These are phyloP conservation scores for Abrostola tripartita DNA, from an alignment of 2,888 invertebrate species.

Conservation along the genomic window DNA sequence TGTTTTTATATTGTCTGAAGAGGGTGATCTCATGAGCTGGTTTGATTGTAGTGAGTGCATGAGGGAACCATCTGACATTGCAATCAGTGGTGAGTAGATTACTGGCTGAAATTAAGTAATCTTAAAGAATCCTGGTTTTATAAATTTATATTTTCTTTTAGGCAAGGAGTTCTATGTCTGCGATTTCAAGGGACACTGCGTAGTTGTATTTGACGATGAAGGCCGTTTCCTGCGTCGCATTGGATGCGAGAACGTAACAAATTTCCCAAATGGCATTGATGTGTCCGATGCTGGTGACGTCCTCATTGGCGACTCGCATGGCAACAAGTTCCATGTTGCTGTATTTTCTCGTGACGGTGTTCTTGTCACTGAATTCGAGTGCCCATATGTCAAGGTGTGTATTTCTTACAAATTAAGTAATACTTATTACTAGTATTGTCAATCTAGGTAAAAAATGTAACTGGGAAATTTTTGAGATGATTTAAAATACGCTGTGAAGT, in stretches of 20 bases:
- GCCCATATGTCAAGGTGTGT: slow-evolving; percentile 97
- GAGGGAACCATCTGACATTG: slow-evolving; percentile 99
- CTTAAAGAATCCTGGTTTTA: neutral
- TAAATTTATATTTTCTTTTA: slow-evolving; percentile 68
- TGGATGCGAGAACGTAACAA: slow-evolving; percentile 98
- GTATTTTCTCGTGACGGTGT: slow-evolving; percentile 97
- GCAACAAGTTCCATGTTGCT: slow-evolving; percentile 98
- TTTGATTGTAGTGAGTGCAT: slow-evolving; percentile 99
- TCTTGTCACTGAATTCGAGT: slow-evolving; percentile 97
- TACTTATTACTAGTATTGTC: too few species aligned
- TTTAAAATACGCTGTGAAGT: too few species aligned
- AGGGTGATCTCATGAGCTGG: slow-evolving; percentile 97
- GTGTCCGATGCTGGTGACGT: slow-evolving; percentile 99
- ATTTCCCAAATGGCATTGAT: slow-evolving; percentile 99
- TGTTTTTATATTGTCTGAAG: slow-evolving; percentile 97
- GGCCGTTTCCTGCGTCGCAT: slow-evolving; percentile 97
- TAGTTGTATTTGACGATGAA: slow-evolving; percentile 97
- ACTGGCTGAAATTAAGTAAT: neutral
- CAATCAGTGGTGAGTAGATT: slow-evolving; percentile 92
- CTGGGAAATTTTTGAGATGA: too few species aligned
- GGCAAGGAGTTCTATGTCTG: slow-evolving; percentile 98
- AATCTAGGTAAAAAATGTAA: too few species aligned
- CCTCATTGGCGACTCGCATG: slow-evolving; percentile 98
- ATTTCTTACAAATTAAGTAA: neutral
- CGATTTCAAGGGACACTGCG: slow-evolving; percentile 99